Evolutionary conservation across 2,888 invertebrate species (phyloP).

Genomic region (Xiphydria camelus): DNA sequence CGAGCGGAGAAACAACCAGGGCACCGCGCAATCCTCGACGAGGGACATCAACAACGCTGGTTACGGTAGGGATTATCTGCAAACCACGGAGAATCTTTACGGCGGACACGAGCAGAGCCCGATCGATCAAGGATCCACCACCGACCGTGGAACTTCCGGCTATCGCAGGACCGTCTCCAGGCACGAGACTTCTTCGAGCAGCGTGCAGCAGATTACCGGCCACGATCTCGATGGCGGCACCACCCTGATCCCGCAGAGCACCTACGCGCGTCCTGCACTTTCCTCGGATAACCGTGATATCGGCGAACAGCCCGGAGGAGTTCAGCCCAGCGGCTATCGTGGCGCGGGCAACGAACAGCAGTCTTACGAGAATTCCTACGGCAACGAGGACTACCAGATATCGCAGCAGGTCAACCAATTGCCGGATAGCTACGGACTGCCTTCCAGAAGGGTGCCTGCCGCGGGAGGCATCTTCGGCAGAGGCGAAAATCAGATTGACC

Average conservation of each 20-base stretch:
- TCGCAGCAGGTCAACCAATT: background rate
- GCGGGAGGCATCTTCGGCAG: background rate
- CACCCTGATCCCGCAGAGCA: background rate
- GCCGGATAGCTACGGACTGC: background rate
- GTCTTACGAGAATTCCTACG: background rate
- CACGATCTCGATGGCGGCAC: background rate
- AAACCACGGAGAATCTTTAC: background rate
- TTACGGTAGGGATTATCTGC: background rate
- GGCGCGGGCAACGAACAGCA: background rate
- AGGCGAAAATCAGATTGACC: background rate
- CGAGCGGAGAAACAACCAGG: background rate
- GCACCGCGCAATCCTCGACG: background rate
- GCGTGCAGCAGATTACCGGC: too few relatives aligned
- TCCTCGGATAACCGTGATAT: too few relatives aligned
- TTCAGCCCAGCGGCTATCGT: background rate
- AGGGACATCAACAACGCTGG: background rate
- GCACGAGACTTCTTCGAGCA: background rate
- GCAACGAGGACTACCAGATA: slow-evolving; percentile 2
- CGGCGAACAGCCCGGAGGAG: background rate
- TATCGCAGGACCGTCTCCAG: background rate
- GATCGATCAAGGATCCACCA: background rate
- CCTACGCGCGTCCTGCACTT: too few relatives aligned
- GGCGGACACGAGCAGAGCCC: background rate
- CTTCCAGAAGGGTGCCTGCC: background rate
- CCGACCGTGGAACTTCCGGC: background rate